Base-by-base conservation (phyloP, 2,797 vertebrate species). In the Schizopygopsis malacanthus region DNA sequence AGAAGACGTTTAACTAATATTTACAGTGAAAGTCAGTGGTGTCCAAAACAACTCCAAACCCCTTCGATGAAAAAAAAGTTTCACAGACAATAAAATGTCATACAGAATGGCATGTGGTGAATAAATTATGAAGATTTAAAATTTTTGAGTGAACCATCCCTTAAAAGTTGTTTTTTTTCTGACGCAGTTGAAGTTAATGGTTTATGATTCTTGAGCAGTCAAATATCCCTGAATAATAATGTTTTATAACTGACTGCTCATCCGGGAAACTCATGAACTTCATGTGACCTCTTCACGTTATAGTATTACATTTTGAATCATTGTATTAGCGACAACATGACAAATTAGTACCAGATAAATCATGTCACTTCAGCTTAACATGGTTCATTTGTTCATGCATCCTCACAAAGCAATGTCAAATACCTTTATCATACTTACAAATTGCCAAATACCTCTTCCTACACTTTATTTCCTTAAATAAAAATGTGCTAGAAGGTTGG, bases 261-360 rank as follows among this genome's bases (percentile, higher is more conserved):
- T 78, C 50, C 4, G 33, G 20, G 12, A 45, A 67, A 65, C 25
- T 11, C 9, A 18, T 37, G 28, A 67, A 37, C 28, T 69, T 81
- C 28, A 81, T 4, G 2, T 52, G 25, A 47, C 78, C 59, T 69
- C 25, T 50, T 69, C 12, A 52, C 25, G 5, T 78, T 33, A 47
- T 37, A 71, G 33, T 43, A 47, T 50, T 33, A 43, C 33, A 52
- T 39, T 56, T 52, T 69, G 41, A 73, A 33, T 69, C 72, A 50
- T 50, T 20, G 25, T 67, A 8, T 77, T 56, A 39, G 37, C 0
- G 25, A 70, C 75, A 79, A 33, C 33, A 67, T 83, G 7, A 67
- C 71, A 83, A 65, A 79, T 59, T 59, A 56, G 50, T 4, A 15
- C 12, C 50, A 28, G 33, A 59, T 56, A 43, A 70, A 82, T 69